phyloP scores from a whole-genome alignment of 2,797 vertebrate genomes.

The Nyctalus aviator region DNA sequence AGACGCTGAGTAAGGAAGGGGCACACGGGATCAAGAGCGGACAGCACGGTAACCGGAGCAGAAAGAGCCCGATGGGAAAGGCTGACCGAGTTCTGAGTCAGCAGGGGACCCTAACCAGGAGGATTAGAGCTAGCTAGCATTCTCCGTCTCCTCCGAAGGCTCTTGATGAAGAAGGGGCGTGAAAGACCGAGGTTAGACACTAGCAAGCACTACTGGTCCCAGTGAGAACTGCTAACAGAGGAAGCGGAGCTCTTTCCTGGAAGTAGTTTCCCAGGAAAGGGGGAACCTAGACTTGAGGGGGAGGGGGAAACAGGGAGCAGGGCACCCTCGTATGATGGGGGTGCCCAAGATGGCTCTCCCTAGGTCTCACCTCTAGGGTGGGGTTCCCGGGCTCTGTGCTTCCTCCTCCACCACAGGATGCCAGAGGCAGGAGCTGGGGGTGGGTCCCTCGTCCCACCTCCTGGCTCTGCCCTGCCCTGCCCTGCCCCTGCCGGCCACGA shows the following conservation, averaged over 20 bases:
- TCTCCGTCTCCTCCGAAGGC: neutral
- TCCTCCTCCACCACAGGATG: neutral
- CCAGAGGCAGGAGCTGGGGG: neutral
- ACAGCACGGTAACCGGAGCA: neutral
- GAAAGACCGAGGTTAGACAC: neutral
- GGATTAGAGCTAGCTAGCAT: neutral
- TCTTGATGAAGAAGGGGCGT: neutral
- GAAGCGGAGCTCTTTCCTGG: neutral
- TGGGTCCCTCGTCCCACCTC: neutral
- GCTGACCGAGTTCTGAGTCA: neutral
- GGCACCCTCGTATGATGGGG: neutral
- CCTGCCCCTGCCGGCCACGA: neutral
- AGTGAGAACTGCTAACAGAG: neutral
- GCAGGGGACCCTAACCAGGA: neutral
- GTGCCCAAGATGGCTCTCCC: neutral
- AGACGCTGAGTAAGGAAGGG: too few species aligned
- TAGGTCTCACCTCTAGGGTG: neutral
- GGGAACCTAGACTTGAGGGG: neutral
- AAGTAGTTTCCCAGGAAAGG: neutral
- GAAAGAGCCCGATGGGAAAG: neutral
- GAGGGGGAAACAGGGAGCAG: neutral
- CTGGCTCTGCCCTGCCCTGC: neutral
- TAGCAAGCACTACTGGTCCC: neutral
- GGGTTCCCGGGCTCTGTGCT: neutral
- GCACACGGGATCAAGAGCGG: neutral